phyloP scores from a whole-genome alignment of 2,888 invertebrate genomes.

The Catocala sponsa region DNA sequence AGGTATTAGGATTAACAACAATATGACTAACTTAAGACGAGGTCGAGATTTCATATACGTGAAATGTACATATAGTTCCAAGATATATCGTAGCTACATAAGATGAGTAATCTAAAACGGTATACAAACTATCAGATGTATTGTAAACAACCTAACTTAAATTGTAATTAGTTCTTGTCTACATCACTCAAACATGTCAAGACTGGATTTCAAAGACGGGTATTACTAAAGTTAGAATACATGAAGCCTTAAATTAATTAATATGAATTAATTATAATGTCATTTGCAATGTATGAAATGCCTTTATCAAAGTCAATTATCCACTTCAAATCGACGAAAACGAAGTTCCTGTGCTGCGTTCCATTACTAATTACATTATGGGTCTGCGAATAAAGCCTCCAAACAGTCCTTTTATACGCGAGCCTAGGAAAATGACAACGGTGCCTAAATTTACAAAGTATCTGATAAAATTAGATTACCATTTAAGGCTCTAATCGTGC shows the following conservation, averaged over 20 bases:
- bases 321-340: conserved; percentile 30
- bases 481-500: too few relatives aligned
- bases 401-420: conserved; percentile 30
- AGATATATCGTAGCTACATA: too few relatives aligned
- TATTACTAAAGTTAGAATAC: conserved; percentile 12
- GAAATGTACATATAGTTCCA: too few relatives aligned
- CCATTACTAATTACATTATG: conserved; percentile 43
- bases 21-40: too few relatives aligned
- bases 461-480: too few relatives aligned
- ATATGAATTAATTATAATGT: conserved; percentile 30
- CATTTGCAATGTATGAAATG: conserved; percentile 32
- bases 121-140: too few relatives aligned
- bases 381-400: conserved; percentile 28
- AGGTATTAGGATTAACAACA: too few relatives aligned
- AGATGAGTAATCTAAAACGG: too few relatives aligned
- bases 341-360: conserved; percentile 29
- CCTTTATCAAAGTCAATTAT: conserved; percentile 24
- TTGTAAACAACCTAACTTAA: not conserved
- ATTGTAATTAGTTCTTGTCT: not conserved
- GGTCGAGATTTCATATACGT: too few relatives aligned
- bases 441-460: not conserved
- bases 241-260: conserved; percentile 5
- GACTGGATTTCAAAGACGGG: not conserved
- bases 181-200: not conserved
- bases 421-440: not conserved